phyloP scores from a whole-genome alignment of 2,888 invertebrate genomes.

The Peribatodes rhomboidaria region DNA sequence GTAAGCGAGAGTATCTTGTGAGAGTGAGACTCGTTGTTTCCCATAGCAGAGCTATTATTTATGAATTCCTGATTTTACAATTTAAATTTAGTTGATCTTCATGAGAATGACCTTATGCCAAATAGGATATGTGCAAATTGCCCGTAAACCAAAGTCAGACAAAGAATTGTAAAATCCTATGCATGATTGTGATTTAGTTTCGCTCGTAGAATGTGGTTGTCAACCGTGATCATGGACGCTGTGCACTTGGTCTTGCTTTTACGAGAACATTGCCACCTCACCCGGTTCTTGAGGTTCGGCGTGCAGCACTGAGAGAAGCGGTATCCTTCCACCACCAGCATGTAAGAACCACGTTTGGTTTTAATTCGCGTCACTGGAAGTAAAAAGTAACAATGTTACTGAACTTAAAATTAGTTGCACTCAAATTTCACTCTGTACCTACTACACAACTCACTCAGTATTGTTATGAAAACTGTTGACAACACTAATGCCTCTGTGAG shows the following conservation, averaged over 20 bases:
- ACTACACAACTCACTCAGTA: no score
- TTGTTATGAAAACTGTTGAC: no score
- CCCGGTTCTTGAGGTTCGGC: constrained; percentile 47
- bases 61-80: no score
- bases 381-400: constrained; percentile 12
- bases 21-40: no score
- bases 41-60: no score
- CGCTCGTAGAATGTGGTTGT: constrained; percentile 43
- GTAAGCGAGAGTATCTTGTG: no score
- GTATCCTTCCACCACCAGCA: constrained; percentile 60
- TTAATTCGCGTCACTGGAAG: constrained; percentile 59
- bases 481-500: no score
- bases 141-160: no score
- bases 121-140: no score
- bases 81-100: no score
- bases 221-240: constrained; percentile 53
- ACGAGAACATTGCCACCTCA: constrained; percentile 55
- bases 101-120: no score
- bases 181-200: constrained; percentile 48
- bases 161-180: neutral
- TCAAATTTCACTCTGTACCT: neutral
- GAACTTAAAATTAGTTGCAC: neutral
- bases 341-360: constrained; percentile 62
- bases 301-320: constrained; percentile 63
- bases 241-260: constrained; percentile 56